A percentile compares a stretch with the other conserved stretches of the same genome.
These are phyloP conservation scores for Crepidodera aurea DNA, from an alignment of 2,888 invertebrate species.

Conservation along the genomic window DNA sequence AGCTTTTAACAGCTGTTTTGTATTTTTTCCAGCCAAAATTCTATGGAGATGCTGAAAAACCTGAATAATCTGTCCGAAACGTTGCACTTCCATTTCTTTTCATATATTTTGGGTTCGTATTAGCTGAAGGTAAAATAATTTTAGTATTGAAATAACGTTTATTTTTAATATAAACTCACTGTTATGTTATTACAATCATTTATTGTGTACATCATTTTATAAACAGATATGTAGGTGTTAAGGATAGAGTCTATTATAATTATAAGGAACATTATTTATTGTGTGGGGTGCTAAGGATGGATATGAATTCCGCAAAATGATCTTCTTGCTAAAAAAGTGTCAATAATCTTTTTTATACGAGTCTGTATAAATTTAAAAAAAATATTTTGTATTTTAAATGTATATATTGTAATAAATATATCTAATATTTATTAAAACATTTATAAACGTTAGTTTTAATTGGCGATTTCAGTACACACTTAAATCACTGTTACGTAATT, in stretches of 20 bases:
- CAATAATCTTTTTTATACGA: slow-evolving; percentile 12
- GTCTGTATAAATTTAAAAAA: slow-evolving; percentile 5
- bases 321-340: slow-evolving; percentile 7
- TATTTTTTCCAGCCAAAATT: slow-evolving; percentile 69
- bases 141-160: slow-evolving; percentile 41
- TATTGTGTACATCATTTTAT: slow-evolving; percentile 37
- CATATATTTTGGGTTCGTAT: slow-evolving; percentile 28
- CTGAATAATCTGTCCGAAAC: slow-evolving; percentile 23
- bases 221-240: slow-evolving; percentile 40
- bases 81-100: slow-evolving; percentile 35
- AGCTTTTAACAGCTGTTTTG: too few species aligned
- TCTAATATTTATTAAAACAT: slow-evolving; percentile 4
- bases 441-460: slow-evolving; percentile 3
- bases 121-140: slow-evolving; percentile 36
- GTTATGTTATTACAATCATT: slow-evolving; percentile 33
- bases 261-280: slow-evolving; percentile 24
- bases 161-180: slow-evolving; percentile 50
- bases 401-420: slow-evolving; percentile 12
- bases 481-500: background rate
- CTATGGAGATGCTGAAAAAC: slow-evolving; percentile 69
- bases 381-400: slow-evolving; percentile 14
- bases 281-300: slow-evolving; percentile 32
- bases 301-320: background rate
- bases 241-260: slow-evolving; percentile 35
- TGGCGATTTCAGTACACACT: slow-evolving; percentile 1